Percentiles rank a stretch among this genome's conserved stretches.
Evolutionary conservation across 2,113 vertebrate genomes (phyloP).

Genomic region (Percopsis transmontana): DNA sequence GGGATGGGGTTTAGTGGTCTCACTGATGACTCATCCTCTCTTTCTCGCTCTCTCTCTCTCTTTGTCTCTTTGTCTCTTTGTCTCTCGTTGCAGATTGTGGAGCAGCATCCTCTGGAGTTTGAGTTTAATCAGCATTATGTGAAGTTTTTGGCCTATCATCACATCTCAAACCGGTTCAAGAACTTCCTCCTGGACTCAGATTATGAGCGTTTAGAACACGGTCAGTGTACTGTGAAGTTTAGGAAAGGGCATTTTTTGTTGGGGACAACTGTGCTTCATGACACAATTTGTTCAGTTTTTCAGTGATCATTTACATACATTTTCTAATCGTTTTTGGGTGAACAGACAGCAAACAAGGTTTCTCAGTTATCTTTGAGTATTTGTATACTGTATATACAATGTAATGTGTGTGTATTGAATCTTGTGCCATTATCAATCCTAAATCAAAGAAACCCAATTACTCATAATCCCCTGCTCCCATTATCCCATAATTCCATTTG

Average conservation of each 20-base stretch:
- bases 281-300: too few species aligned
- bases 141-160: slow-evolving; percentile 98
- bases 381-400: too few species aligned
- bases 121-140: slow-evolving; percentile 99
- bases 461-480: too few species aligned
- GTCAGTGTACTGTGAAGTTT: slow-evolving; percentile 75
- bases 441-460: too few species aligned
- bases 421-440: too few species aligned
- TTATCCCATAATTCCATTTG: too few species aligned
- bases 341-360: too few species aligned
- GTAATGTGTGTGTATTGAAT: too few species aligned
- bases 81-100: slow-evolving; percentile 84
- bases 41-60: background rate
- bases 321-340: too few species aligned
- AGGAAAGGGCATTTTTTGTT: background rate
- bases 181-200: slow-evolving; percentile 98
- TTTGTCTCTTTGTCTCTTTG: slow-evolving; percentile 20
- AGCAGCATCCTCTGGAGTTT: slow-evolving; percentile 94
- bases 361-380: too few species aligned
- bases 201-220: slow-evolving; percentile 96
- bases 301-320: too few species aligned
- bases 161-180: slow-evolving; percentile 97
- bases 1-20: slow-evolving; percentile 30
- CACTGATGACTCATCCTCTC: slow-evolving; percentile 16
- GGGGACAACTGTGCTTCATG: background rate